These are phyloP conservation scores for Galemys pyrenaicus DNA, from an alignment of 2,113 vertebrate genomes.

Conservation along the genomic window DNA sequence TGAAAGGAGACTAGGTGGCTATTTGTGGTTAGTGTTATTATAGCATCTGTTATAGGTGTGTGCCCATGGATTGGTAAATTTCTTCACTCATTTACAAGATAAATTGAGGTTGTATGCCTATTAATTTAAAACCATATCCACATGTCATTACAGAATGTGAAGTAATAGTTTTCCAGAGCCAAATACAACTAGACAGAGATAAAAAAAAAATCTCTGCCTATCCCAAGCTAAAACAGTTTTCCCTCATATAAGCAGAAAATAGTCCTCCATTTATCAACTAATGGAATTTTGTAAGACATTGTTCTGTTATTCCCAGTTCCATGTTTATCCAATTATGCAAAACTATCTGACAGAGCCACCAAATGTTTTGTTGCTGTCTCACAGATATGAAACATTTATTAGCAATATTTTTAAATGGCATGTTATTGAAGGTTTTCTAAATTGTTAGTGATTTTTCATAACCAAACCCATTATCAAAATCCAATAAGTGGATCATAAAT, in stretches of 20 bases:
- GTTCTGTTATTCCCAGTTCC: neutral
- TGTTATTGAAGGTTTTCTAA: neutral
- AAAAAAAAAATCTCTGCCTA: neutral
- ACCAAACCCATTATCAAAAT: neutral
- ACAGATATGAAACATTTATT: neutral
- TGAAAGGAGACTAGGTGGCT: neutral
- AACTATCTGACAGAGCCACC: neutral
- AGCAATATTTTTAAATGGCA: neutral
- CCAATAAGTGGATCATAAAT: neutral
- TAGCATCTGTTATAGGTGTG: neutral
- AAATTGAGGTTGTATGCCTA: neutral
- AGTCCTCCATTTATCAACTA: neutral
- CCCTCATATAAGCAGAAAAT: neutral
- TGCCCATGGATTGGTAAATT: neutral
- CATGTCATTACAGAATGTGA: conserved; percentile 32
- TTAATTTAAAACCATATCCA: conserved; percentile 31
- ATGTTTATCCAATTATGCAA: neutral
- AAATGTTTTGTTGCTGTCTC: neutral
- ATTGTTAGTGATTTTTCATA: neutral
- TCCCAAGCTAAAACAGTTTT: neutral
- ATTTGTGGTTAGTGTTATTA: neutral
- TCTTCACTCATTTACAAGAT: conserved; percentile 14
- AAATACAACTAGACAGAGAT: neutral
- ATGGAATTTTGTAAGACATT: neutral
- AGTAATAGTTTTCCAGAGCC: conserved; percentile 1